Percentiles rank a stretch among this genome's conserved stretches.
Evolutionary conservation across 1,140 invertebrate genomes (phyloP).

Genomic region (Euglossa dilemma): DNA sequence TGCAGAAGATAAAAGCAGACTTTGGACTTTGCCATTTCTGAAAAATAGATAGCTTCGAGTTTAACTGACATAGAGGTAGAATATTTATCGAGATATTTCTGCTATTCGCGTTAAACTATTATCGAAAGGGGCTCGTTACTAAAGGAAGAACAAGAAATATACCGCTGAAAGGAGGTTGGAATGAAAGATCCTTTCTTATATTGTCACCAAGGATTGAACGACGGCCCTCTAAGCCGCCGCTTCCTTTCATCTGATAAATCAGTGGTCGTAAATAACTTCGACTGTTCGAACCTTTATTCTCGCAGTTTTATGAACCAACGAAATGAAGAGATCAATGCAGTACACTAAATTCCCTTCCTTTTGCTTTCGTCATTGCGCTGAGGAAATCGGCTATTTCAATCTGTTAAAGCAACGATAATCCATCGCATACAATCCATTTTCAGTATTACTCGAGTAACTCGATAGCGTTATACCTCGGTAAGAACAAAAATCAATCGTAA

Average conservation of each 20-base stretch:
- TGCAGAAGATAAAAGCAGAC: too few species aligned
- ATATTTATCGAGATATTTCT: too few species aligned
- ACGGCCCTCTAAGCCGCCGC: conserved; percentile 70
- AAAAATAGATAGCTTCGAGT: too few species aligned
- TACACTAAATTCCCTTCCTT: conserved; percentile 63
- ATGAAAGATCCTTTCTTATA: conserved; percentile 66
- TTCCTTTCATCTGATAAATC: conserved; percentile 81
- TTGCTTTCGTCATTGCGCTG: too few species aligned
- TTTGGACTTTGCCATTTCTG: too few species aligned
- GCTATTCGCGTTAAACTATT: not conserved
- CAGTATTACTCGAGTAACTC: too few species aligned
- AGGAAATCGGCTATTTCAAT: too few species aligned
- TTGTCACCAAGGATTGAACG: conserved; percentile 71
- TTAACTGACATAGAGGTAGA: too few species aligned
- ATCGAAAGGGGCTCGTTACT: conserved; percentile 21
- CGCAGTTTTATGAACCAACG: conserved; percentile 58
- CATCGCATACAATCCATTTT: too few species aligned
- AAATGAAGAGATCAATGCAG: conserved; percentile 78
- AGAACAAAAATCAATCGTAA: too few species aligned
- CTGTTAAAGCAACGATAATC: too few species aligned
- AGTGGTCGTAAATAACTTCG: conserved; percentile 81
- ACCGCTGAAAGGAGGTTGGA: conserved; percentile 51
- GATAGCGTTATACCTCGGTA: too few species aligned
- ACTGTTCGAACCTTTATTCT: conserved; percentile 71
- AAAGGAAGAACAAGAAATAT: conserved; percentile 52